Evolutionary conservation across 2,888 invertebrate genomes (phyloP).

Genomic region (Latrodectus hesperus): DNA sequence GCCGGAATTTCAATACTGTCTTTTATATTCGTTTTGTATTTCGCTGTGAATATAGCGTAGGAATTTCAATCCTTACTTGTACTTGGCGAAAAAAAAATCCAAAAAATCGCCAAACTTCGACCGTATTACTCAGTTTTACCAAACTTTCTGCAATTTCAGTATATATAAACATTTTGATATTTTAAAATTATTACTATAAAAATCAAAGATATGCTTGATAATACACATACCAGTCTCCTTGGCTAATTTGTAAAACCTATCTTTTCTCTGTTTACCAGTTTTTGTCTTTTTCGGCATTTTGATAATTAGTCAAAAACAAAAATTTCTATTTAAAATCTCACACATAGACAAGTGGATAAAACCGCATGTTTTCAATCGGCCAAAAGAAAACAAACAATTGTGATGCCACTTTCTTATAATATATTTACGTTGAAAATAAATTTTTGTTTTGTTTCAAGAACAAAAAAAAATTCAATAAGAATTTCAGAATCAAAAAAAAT

Average conservation of each 20-base stretch:
- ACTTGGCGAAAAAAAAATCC: too few species aligned
- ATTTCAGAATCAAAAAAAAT: neutral
- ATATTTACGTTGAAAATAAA: neutral
- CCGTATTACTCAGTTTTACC: too few species aligned
- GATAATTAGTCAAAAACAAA: neutral
- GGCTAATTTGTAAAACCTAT: constrained; percentile 98
- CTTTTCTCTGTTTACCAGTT: constrained; percentile 97
- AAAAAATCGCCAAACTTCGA: too few species aligned
- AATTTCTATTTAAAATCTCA: neutral
- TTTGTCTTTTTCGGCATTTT: constrained; percentile 95
- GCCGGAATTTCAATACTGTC: too few species aligned
- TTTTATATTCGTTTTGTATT: too few species aligned
- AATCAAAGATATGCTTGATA: neutral
- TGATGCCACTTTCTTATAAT: neutral
- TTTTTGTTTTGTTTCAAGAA: constrained; percentile 2
- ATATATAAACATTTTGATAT: neutral
- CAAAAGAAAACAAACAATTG: neutral
- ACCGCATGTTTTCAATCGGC: neutral
- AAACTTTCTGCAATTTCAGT: too few species aligned
- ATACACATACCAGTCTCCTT: constrained; percentile 93
- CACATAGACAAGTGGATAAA: too few species aligned
- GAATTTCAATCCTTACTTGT: too few species aligned
- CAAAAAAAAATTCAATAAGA: neutral
- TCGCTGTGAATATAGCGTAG: too few species aligned
- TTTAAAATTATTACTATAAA: neutral